phyloP scores from a whole-genome alignment of 2,888 invertebrate genomes.

The Agonopterix heracliana region DNA sequence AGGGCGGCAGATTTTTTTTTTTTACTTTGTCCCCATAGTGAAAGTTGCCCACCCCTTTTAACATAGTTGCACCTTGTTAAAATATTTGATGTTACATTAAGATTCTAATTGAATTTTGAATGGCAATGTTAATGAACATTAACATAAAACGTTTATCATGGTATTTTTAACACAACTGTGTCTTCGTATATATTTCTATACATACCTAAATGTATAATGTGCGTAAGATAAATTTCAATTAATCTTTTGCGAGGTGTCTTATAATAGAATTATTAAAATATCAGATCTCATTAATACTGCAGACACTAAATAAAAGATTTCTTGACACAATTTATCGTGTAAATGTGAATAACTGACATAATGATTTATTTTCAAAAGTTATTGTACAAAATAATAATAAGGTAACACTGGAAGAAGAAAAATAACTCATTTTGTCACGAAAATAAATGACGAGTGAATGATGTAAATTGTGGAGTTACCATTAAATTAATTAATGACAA shows the following conservation, averaged over 20 bases:
- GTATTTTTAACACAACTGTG: too few relatives aligned
- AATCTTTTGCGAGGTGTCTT: constrained; percentile 13
- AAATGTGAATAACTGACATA: constrained; percentile 12
- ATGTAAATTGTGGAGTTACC: constrained; percentile 22
- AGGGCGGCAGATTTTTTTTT: too few relatives aligned
- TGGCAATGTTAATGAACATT: too few relatives aligned
- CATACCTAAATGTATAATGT: not conserved
- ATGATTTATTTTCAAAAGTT: constrained; percentile 25
- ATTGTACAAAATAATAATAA: constrained; percentile 14
- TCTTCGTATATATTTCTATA: not conserved
- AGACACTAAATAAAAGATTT: constrained; percentile 27
- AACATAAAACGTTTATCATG: too few relatives aligned
- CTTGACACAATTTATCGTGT: constrained; percentile 21
- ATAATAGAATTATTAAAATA: constrained; percentile 27
- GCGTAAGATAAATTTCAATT: constrained; percentile 5
- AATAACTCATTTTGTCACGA: constrained; percentile 19
- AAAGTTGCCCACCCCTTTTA: too few relatives aligned
- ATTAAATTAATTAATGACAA: constrained; percentile 18
- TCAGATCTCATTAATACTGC: constrained; percentile 43
- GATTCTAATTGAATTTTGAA: too few relatives aligned
- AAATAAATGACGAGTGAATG: constrained; percentile 8
- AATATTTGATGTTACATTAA: too few relatives aligned
- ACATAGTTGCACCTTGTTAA: too few relatives aligned
- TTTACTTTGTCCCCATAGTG: too few relatives aligned
- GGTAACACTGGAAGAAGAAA: constrained; percentile 5